phyloP scores from a whole-genome alignment of 2,888 invertebrate genomes.

The Philereme transversata region DNA sequence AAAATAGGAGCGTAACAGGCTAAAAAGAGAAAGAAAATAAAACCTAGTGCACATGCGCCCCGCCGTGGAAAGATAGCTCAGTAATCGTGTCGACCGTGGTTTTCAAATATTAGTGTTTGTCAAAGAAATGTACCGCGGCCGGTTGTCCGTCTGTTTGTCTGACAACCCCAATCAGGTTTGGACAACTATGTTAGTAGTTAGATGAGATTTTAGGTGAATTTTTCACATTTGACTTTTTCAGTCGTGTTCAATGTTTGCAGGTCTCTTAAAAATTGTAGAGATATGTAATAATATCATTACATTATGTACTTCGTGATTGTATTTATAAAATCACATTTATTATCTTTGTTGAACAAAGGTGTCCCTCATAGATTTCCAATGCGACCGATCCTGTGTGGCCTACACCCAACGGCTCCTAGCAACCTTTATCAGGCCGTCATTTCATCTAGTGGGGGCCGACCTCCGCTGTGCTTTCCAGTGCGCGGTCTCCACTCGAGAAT shows the following conservation, averaged over 20 bases:
- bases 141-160: constrained; percentile 47
- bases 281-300: too few relatives aligned
- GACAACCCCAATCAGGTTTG: constrained; percentile 54
- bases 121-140: constrained; percentile 68
- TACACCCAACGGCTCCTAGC: too few relatives aligned
- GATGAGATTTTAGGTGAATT: constrained; percentile 14
- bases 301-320: too few relatives aligned
- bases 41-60: constrained; percentile 23
- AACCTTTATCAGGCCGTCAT: too few relatives aligned
- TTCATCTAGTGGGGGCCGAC: too few relatives aligned
- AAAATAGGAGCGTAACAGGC: background rate
- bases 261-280: background rate
- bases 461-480: too few relatives aligned
- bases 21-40: constrained; percentile 16
- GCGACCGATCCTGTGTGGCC: too few relatives aligned
- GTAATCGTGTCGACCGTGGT: constrained; percentile 65
- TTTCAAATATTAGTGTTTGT: constrained; percentile 82
- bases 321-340: too few relatives aligned
- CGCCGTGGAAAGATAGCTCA: constrained; percentile 51
- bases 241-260: background rate
- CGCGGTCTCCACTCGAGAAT: too few relatives aligned
- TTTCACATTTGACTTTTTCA: background rate
- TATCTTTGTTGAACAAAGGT: too few relatives aligned
- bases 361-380: too few relatives aligned
- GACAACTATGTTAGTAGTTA: constrained; percentile 14